phyloP scores from a whole-genome alignment of 1,140 invertebrate species.

The Varroa destructor region DNA sequence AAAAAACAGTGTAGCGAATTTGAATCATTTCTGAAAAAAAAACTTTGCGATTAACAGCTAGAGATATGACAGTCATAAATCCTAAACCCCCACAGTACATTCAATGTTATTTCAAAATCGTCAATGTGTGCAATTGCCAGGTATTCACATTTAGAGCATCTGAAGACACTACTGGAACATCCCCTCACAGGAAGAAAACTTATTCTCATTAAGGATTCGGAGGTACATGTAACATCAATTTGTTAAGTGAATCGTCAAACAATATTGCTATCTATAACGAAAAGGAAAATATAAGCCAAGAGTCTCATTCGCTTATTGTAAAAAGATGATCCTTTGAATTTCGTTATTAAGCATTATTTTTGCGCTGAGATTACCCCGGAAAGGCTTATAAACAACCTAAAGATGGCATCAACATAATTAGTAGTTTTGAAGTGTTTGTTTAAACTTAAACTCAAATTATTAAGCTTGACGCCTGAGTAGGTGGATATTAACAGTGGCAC shows the following conservation, averaged over 20 bases:
- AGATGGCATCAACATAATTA: too few relatives aligned
- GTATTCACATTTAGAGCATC: conserved; percentile 9
- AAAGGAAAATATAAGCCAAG: background rate
- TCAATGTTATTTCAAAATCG: too few relatives aligned
- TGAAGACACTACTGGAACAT: background rate
- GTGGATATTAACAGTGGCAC: conserved; percentile 90
- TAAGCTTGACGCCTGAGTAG: conserved; percentile 61
- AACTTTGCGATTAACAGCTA: too few relatives aligned
- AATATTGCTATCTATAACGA: background rate
- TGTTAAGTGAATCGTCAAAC: background rate
- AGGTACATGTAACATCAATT: background rate
- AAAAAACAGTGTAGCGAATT: too few relatives aligned
- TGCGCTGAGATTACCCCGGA: too few relatives aligned
- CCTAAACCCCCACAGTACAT: too few relatives aligned
- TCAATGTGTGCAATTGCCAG: too few relatives aligned
- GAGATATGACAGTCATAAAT: too few relatives aligned
- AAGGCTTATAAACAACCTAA: too few relatives aligned
- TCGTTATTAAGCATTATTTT: conserved; percentile 49
- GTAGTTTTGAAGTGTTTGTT: too few relatives aligned
- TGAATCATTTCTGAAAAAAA: too few relatives aligned
- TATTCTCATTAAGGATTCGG: background rate
- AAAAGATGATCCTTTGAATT: background rate
- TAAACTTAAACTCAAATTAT: too few relatives aligned
- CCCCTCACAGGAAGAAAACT: conserved; percentile 9
- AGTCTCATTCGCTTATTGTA: background rate